Percentiles rank a stretch among this genome's conserved stretches.
Conservation (phyloP, 2,888 invertebrate genomes). For the Steinernema hermaphroditum region DNA sequence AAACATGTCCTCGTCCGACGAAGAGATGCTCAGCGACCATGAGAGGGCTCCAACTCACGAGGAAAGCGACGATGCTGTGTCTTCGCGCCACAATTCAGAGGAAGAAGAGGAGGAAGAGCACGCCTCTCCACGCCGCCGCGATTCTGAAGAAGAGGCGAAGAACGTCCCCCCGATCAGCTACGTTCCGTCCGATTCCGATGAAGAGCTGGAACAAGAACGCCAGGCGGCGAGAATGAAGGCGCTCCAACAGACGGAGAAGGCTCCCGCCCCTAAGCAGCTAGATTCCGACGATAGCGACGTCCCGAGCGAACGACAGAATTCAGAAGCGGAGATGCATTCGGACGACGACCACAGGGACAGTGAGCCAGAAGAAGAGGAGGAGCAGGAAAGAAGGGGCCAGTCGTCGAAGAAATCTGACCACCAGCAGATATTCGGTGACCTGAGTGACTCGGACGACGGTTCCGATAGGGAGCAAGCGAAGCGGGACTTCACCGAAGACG, state of each 20-base stretch:
- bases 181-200: not conserved
- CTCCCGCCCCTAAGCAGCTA: not conserved
- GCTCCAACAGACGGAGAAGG: not conserved
- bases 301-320: slow-evolving; percentile 15
- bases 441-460: slow-evolving; percentile 33
- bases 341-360: slow-evolving; percentile 14
- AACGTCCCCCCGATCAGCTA: too few relatives aligned
- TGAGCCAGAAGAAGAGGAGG: not conserved
- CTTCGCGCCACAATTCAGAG: slow-evolving; percentile 7
- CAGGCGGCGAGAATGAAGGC: not conserved
- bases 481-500: slow-evolving; percentile 33
- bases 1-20: slow-evolving; percentile 9
- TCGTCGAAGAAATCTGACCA: slow-evolving; percentile 4
- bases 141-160: not conserved
- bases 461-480: slow-evolving; percentile 29
- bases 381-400: not conserved
- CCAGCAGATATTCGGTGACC: slow-evolving; percentile 2
- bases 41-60: too few relatives aligned
- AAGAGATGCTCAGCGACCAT: not conserved
- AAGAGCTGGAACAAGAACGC: slow-evolving; percentile 5
- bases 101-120: not conserved
- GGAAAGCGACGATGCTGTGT: slow-evolving; percentile 13
- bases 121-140: not conserved
- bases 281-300: slow-evolving; percentile 14
- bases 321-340: not conserved